Evolutionary conservation across 2,113 vertebrate genomes (phyloP).

Genomic region (Cyprinodon variegatus): DNA sequence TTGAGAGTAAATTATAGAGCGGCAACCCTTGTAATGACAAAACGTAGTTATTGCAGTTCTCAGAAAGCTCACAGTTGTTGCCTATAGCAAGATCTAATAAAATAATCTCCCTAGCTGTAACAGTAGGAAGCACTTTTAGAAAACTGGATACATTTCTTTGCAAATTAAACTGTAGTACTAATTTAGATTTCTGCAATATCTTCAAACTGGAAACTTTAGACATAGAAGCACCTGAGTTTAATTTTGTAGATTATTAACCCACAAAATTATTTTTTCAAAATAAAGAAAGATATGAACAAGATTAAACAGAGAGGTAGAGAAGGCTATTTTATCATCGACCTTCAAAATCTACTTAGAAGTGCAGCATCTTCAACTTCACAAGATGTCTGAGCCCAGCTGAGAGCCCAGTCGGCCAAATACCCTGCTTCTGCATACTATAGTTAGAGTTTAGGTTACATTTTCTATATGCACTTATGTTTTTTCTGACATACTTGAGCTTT

Average conservation of each 20-base stretch:
- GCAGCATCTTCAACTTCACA: not conserved
- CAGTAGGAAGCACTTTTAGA: not conserved
- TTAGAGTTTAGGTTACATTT: not conserved
- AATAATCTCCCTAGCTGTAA: not conserved
- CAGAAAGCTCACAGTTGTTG: not conserved
- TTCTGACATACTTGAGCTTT: too few species aligned
- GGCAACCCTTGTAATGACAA: constrained; percentile 16
- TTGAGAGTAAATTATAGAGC: constrained; percentile 8
- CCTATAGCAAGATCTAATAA: not conserved
- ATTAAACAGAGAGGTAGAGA: not conserved
- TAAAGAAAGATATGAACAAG: not conserved
- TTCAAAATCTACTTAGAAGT: not conserved
- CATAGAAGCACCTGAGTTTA: not conserved
- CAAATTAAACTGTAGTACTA: not conserved
- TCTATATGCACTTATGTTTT: too few species aligned
- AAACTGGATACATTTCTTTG: not conserved
- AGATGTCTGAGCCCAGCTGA: not conserved
- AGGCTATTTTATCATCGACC: not conserved
- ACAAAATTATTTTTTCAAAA: not conserved
- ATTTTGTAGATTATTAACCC: not conserved
- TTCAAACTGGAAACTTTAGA: not conserved
- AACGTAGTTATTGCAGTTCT: not conserved
- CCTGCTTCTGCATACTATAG: not conserved
- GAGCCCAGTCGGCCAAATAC: not conserved
- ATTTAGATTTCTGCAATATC: not conserved